These are phyloP conservation scores for Digitonthophagus gazella DNA, from an alignment of 2,888 invertebrate genomes.

Conservation along the genomic window DNA sequence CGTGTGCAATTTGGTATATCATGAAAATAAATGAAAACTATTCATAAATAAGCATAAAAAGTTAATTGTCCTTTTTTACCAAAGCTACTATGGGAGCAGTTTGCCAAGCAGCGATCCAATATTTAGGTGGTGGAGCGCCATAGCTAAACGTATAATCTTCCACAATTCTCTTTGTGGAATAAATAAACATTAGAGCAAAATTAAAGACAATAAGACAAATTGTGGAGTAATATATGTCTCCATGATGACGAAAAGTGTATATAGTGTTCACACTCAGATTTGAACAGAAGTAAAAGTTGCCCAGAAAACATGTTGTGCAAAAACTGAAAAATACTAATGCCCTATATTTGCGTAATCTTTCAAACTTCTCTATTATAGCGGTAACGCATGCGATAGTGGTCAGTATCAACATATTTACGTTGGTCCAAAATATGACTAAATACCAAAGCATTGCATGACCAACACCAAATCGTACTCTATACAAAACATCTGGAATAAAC, in stretches of 20 bases:
- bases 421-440: slow-evolving; percentile 19
- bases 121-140: slow-evolving; percentile 22
- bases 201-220: slow-evolving; percentile 20
- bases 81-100: slow-evolving; percentile 27
- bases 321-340: slow-evolving; percentile 19
- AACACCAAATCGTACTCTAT: slow-evolving; percentile 20
- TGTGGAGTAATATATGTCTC: slow-evolving; percentile 22
- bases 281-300: slow-evolving; percentile 19
- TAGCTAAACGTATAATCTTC: slow-evolving; percentile 30
- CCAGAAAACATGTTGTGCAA: slow-evolving; percentile 16
- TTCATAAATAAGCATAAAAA: no score
- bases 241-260: slow-evolving; percentile 22
- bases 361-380: slow-evolving; percentile 26
- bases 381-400: slow-evolving; percentile 23
- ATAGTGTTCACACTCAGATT: slow-evolving; percentile 22
- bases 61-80: no score
- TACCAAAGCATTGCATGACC: slow-evolving; percentile 26
- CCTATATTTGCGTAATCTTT: slow-evolving; percentile 20
- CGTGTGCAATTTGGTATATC: background rate
- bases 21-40: slow-evolving; percentile 24
- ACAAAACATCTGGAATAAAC: slow-evolving; percentile 27
- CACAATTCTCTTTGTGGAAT: slow-evolving; percentile 26
- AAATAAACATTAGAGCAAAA: slow-evolving; percentile 28
- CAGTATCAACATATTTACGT: slow-evolving; percentile 19
- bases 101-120: slow-evolving; percentile 29